Evolutionary conservation across 2,888 invertebrate genomes (phyloP), one percentile per base, ranked within the genome.

Genomic region (Nudaria mundana): DNA sequence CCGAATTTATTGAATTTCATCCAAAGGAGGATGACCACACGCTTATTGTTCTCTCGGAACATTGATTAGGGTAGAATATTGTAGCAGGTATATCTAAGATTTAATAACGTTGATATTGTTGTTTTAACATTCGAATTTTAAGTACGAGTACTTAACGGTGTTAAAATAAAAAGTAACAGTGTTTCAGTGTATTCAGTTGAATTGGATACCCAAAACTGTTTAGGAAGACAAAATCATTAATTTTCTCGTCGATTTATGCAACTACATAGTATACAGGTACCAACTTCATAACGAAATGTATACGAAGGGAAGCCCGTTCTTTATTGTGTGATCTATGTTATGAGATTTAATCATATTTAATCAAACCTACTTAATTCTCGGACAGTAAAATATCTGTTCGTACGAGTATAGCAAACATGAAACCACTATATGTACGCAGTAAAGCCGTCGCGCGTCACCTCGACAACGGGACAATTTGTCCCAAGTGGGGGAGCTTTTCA

Each of bases 1-100:
- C 71, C 71, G 63, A 79, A 76, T 78, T 86, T 87, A 86, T 86
- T 85, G 81, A 85, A 85, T 85, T 83, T 81, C 63, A 64, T 66
- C 68, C 40, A 59, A 61, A 62, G 68, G 52, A 71, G 71, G 77
- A 81, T 85, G 84, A 81, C 84, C 84, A 82, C 80, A 81, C 72
- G 71, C 65, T 72, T 73, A 81, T 81, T 82, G 83, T 78, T 78
- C 76, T 66, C 71, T 69, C 66, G 59, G 65, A 56, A 66, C 68
- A 72, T 72, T 79, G 77, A 82, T 76, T 76, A 66, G 76, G 81
- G 76, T 75, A 67, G 22, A 63, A 67, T 63, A 48, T 60, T 68
- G 69, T 71, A 63, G 62, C 73, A 76, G 71, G 71, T 76, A 73
- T 46, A 47, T 56, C 40, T 42, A 33, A 41, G 62, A 55, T 50